Base-by-base conservation (phyloP, 2,888 invertebrate genomes). In the Norana najaformis region DNA sequence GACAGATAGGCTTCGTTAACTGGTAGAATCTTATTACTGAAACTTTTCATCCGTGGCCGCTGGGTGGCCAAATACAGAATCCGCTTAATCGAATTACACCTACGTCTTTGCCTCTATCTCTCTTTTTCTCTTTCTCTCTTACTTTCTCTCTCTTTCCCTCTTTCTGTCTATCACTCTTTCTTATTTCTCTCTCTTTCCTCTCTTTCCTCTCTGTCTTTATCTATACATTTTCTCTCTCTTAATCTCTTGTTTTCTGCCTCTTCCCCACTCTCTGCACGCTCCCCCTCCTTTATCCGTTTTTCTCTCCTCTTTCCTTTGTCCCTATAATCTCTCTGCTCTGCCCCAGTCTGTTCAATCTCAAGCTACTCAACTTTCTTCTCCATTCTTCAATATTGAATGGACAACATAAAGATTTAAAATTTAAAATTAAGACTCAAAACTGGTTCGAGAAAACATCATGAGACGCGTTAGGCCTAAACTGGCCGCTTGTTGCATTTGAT, bases 61-160 rank as follows among this genome's bases (percentile, higher is more conserved):
- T 18, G 35, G 23, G 85, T 85, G 85, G 23, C 36, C 85, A 35
- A 37, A 85, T 6, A 85, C 35, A 37, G 34, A 85, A 85, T 85
- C 35, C 85, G 35, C 37, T 37, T 85, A 85, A 85, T 85, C 88
- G 88, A 88, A 88, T 34, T 35, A 36, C 6, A 23, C 39, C 30
- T 0, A 36, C 88, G 37, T 69, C 37, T 20, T 1, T 85, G 38
- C 38, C 88, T 88, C 30, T 88, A 37, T 39, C 14, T 88, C 88
- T 88, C 37, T 88, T 36, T 88, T 20, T 88, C 37, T 88, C 88
- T 88, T 13, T 37, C 88, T 88, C 88, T 88, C 38, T 88, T 4
- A 35, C 88, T 88, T 4, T 88, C 88, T 37, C 88, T 37, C 38
- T 88, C 38, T 37, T 36, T 37, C 37, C 35, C 37, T 88, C 38